Evolutionary conservation across 2,888 invertebrate species (phyloP), one percentile per base, ranked within the genome.

Genomic region (Carcina quercana): DNA sequence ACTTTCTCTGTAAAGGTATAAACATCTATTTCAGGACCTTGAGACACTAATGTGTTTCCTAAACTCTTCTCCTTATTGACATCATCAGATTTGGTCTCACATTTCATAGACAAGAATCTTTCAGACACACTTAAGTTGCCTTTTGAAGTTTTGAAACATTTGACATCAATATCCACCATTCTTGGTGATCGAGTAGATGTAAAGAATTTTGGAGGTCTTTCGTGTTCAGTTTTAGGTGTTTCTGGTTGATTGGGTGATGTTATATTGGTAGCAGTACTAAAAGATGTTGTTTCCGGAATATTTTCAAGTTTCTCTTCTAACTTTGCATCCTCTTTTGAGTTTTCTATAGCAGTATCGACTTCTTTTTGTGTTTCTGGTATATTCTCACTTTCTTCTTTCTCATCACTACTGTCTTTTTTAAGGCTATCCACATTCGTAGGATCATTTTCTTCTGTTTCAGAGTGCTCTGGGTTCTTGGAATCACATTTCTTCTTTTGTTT

Each of bases 1-100:
- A 78, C 80, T 44, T 83, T 83, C 51, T 83, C 83, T 3, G 83
- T 73, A 47, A 83, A 83, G 5, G 83, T 82, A 44, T 83, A 83
- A 11, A 83, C 83, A 40, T 83, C 83, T 34, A 80, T 71, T 21
- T 83, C 83, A 8, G 83, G 62, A 6, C 74, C 83, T 53, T 78
- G 80, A 28, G 75, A 67, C 19, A 79, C 59, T 28, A 79, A 54
- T 34, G 69, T 59, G 44, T 72, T 79, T 5, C 60, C 47, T 25
- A 53, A 25, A 53, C 37, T 54, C 57, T 71, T 82, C n/a, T 72
- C 70, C 46, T 74, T 74, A 37, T 39, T 49, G 20, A 15, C 54
- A 10, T 78, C 83, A 32, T 74, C 73, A 12, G 46, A 38, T 54
- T 76, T 80, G 2, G 66, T 56, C 52, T 80, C 79, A 29, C 62